Percentiles rank a stretch among this genome's conserved stretches.
These are phyloP conservation scores for Endomychus coccineus DNA, from an alignment of 2,888 invertebrate genomes.

Conservation along the genomic window DNA sequence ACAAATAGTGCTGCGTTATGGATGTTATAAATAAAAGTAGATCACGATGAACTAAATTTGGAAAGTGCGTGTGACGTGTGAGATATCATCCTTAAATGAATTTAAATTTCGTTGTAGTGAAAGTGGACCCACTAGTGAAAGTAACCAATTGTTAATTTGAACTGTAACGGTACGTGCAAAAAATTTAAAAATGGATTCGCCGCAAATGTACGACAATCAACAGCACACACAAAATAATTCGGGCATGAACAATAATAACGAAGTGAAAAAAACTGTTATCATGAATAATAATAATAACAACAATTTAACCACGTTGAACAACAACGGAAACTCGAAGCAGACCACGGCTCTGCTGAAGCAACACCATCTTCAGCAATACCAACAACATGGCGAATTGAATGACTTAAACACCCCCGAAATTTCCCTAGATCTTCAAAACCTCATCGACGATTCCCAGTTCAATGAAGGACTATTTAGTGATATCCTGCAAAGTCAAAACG, in stretches of 20 bases:
- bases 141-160: constrained; percentile 8
- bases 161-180: constrained; percentile 12
- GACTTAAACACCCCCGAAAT: constrained; percentile 90
- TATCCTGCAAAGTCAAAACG: constrained; percentile 55
- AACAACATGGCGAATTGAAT: constrained; percentile 64
- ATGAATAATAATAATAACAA: constrained; percentile 41
- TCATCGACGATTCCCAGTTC: constrained; percentile 86
- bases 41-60: too few species aligned
- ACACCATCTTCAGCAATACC: constrained; percentile 64
- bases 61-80: too few species aligned
- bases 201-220: constrained; percentile 78
- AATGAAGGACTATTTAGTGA: constrained; percentile 80
- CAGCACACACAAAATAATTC: constrained; percentile 45
- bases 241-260: constrained; percentile 55
- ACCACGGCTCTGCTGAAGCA: constrained; percentile 54
- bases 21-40: too few species aligned
- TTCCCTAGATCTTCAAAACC: constrained; percentile 82
- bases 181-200: constrained; percentile 65
- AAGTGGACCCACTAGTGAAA: constrained; percentile 7
- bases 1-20: too few species aligned
- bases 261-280: constrained; percentile 45
- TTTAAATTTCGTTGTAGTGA: constrained; percentile 8
- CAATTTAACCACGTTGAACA: constrained; percentile 43
- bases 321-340: constrained; percentile 47
- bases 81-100: too few species aligned